Percentiles rank a stretch among this genome's conserved stretches.
Conservation (phyloP, 2,797 vertebrate species). For the Eremophila alpestris region DNA sequence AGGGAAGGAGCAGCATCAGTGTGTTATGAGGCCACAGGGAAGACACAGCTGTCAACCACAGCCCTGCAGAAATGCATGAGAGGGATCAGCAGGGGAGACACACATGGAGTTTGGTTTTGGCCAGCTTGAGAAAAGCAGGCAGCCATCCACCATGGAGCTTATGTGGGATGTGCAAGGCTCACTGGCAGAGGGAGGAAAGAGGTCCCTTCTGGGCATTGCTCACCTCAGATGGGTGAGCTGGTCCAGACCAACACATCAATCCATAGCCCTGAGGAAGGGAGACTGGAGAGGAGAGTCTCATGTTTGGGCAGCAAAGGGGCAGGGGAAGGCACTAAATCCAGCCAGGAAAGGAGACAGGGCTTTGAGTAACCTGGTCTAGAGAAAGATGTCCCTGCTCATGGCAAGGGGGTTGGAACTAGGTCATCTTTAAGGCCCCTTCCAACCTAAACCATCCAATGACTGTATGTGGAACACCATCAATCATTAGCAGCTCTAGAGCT, state of each 20-base stretch:
- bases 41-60: background rate
- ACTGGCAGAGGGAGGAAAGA: background rate
- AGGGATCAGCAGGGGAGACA: background rate
- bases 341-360: background rate
- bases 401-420: background rate
- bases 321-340: background rate
- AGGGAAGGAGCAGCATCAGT: background rate
- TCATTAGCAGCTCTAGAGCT: background rate
- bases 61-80: background rate
- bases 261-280: background rate
- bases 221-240: background rate
- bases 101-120: background rate
- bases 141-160: background rate
- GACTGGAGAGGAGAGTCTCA: background rate
- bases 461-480: background rate
- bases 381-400: background rate
- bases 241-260: background rate
- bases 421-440: background rate
- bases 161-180: background rate
- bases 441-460: background rate
- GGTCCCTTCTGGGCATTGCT: background rate
- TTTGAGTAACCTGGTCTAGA: background rate
- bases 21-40: background rate
- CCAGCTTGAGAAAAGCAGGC: background rate
- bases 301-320: background rate